A percentile compares a stretch with the other conserved stretches of the same genome.
phyloP scores from a whole-genome alignment of 2,888 invertebrate species.

The Rugalucina vietnamica region DNA sequence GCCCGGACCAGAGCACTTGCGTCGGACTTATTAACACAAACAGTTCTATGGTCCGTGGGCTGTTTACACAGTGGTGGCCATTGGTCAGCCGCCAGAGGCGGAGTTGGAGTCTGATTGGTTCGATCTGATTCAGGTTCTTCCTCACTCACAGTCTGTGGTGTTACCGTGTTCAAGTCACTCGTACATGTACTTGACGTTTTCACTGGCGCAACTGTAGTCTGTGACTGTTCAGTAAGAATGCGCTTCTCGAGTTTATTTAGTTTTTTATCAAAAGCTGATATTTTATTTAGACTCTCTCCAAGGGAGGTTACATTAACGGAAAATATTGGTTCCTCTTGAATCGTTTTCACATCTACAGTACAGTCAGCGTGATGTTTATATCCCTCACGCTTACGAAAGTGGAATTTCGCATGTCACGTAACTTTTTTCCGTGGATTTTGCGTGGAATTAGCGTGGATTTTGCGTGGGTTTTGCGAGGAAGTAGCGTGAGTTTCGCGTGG shows the following conservation, averaged over 20 bases:
- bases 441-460: too few species aligned
- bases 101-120: not conserved
- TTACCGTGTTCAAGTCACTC: too few species aligned
- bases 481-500: too few species aligned
- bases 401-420: too few species aligned
- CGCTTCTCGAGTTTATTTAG: not conserved
- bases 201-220: not conserved
- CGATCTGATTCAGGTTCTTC: not conserved
- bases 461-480: too few species aligned
- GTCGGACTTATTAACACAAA: not conserved
- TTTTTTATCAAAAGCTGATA: not conserved
- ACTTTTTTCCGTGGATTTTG: too few species aligned
- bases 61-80: not conserved
- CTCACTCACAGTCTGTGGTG: not conserved
- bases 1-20: not conserved
- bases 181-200: too few species aligned
- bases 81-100: not conserved
- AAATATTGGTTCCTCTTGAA: not conserved
- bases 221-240: not conserved
- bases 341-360: not conserved
- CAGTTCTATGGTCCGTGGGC: not conserved
- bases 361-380: too few species aligned
- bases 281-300: not conserved
- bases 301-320: not conserved
- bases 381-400: too few species aligned